Evolutionary conservation across 2,888 invertebrate genomes (phyloP).

Genomic region (Lamellibrachia columna): DNA sequence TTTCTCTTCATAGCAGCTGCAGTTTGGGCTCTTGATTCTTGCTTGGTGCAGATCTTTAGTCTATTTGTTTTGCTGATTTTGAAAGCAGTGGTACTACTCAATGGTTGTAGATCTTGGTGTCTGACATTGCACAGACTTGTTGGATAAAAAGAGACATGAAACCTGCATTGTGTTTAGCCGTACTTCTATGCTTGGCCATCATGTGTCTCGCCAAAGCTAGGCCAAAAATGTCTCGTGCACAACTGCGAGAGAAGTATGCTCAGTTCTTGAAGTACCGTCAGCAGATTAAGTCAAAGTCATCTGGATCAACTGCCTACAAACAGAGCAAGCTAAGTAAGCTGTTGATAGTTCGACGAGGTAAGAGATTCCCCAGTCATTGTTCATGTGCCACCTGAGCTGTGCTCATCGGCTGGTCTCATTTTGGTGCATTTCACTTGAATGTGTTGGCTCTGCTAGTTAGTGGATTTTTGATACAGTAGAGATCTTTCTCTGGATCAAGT

Average conservation of each 20-base stretch:
- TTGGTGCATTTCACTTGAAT: neutral
- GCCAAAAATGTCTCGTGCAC: neutral
- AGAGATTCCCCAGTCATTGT: neutral
- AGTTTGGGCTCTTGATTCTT: neutral
- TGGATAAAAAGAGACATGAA: neutral
- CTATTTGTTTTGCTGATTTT: neutral
- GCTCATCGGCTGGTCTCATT: neutral
- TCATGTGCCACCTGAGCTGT: neutral
- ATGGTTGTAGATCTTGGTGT: neutral
- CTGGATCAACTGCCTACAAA: neutral
- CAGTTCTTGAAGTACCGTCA: slow-evolving; percentile 1
- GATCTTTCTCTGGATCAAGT: neutral
- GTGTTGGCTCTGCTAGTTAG: neutral
- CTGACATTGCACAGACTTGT: neutral
- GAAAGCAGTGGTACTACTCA: slow-evolving; percentile 9
- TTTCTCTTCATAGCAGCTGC: slow-evolving; percentile 1
- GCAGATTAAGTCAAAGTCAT: slow-evolving; percentile 5
- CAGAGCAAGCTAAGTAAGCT: neutral
- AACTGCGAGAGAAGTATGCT: neutral
- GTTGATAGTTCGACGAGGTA: neutral
- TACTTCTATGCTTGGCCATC: neutral
- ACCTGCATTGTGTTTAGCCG: neutral
- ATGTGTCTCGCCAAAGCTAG: neutral
- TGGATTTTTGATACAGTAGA: neutral
- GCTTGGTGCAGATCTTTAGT: neutral